phyloP scores from a whole-genome alignment of 2,888 invertebrate genomes.

The Apotomis turbidana region DNA sequence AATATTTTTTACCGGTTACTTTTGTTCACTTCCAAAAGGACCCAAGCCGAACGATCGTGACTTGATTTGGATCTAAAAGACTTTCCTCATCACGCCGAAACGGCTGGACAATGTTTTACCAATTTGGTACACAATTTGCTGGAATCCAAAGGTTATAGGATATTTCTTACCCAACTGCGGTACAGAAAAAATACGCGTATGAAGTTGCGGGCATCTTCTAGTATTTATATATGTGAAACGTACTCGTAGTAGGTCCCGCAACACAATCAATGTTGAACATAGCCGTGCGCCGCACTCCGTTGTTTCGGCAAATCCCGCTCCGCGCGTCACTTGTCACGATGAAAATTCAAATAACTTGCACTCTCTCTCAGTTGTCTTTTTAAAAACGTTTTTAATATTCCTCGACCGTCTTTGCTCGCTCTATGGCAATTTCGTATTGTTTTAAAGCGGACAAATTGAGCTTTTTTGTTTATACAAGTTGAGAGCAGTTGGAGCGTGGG shows the following conservation, averaged over 20 bases:
- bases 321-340: conserved; percentile 67
- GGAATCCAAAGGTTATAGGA: too few relatives aligned
- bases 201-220: too few relatives aligned
- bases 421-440: conserved; percentile 76
- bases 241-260: too few relatives aligned
- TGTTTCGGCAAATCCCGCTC: conserved; percentile 25
- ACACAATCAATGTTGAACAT: neutral
- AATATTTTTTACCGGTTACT: neutral
- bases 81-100: too few relatives aligned
- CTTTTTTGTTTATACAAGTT: conserved; percentile 81
- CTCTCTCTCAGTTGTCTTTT: conserved; percentile 69
- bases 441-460: conserved; percentile 77
- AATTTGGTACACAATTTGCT: too few relatives aligned
- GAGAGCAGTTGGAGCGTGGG: conserved; percentile 78
- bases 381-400: conserved; percentile 82
- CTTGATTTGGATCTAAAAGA: too few relatives aligned
- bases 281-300: neutral
- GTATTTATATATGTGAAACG: too few relatives aligned
- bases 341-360: conserved; percentile 74
- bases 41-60: too few relatives aligned
- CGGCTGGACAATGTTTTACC: too few relatives aligned
- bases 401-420: conserved; percentile 70
- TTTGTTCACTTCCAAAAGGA: too few relatives aligned
- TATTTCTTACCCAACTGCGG: too few relatives aligned
- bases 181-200: too few relatives aligned